Percentiles rank a stretch among this genome's conserved stretches.
phyloP scores from a whole-genome alignment of 2,797 vertebrate genomes.

The Mormyrops attenuatus region DNA sequence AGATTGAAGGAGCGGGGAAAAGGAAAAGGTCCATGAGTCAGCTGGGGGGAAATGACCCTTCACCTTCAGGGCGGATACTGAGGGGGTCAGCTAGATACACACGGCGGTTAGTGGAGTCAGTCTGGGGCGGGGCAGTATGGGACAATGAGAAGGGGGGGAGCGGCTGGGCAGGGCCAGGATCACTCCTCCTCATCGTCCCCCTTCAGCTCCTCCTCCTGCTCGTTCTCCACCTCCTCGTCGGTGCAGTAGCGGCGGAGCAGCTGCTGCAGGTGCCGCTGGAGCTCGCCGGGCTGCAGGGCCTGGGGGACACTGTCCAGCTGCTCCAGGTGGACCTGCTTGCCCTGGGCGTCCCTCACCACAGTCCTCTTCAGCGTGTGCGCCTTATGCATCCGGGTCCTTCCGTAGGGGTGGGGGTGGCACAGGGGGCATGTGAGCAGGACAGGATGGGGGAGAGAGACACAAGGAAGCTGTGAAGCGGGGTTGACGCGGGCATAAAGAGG shows the following conservation, averaged over 20 bases:
- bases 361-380: constrained; percentile 83
- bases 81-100: not conserved
- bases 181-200: constrained; percentile 25
- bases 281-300: constrained; percentile 70
- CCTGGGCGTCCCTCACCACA: constrained; percentile 80
- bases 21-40: constrained; percentile 35
- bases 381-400: constrained; percentile 85
- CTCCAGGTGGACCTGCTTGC: constrained; percentile 78
- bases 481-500: not conserved
- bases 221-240: constrained; percentile 55
- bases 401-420: not conserved
- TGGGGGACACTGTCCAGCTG: constrained; percentile 76
- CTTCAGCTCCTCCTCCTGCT: constrained; percentile 52
- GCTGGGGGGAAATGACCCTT: constrained; percentile 28
- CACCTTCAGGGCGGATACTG: constrained; percentile 21
- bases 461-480: not conserved
- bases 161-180: not conserved
- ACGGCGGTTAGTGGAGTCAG: not conserved
- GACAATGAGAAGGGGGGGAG: constrained; percentile 28
- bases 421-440: not conserved
- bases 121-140: not conserved
- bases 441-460: not conserved
- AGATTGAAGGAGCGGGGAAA: constrained; percentile 27
- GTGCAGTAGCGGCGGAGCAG: constrained; percentile 80
- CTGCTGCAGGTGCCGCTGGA: constrained; percentile 82